phyloP scores from a whole-genome alignment of 2,797 vertebrate genomes.

The Eurystomus glaucurus region DNA sequence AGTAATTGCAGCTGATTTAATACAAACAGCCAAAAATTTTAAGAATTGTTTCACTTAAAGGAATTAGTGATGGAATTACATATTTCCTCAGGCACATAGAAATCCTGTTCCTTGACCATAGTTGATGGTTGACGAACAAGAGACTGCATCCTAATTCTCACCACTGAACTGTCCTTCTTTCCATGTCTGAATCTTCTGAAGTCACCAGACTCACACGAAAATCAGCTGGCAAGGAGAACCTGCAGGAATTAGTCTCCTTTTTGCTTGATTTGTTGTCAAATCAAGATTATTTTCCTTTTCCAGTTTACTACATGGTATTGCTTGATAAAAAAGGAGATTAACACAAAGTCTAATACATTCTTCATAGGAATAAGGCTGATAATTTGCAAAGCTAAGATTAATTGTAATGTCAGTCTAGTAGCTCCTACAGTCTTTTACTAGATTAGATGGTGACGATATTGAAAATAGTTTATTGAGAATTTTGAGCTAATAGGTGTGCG shows the following conservation, averaged over 20 bases:
- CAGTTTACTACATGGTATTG: not conserved
- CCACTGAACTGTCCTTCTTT: not conserved
- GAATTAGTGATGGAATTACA: not conserved
- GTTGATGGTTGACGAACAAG: not conserved
- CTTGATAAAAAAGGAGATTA: not conserved
- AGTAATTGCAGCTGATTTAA: not conserved
- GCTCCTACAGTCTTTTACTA: slow-evolving; percentile 23
- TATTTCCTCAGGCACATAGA: not conserved
- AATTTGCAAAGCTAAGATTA: slow-evolving; percentile 43
- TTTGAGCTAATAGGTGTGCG: not conserved
- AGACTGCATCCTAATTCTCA: not conserved
- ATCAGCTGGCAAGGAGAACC: not conserved
- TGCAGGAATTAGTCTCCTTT: not conserved
- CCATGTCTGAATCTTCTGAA: not conserved
- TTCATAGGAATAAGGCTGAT: not conserved
- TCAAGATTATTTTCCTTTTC: not conserved
- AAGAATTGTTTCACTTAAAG: not conserved
- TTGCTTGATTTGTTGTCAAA: not conserved
- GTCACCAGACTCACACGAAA: not conserved
- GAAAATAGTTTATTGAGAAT: slow-evolving; percentile 30
- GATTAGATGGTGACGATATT: not conserved
- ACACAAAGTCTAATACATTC: not conserved
- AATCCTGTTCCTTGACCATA: not conserved
- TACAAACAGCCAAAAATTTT: not conserved
- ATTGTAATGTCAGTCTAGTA: slow-evolving; percentile 26